These are phyloP conservation scores for Parazoanthus darwini DNA, from an alignment of 92 coral and sea anemone species.

Conservation along the genomic window DNA sequence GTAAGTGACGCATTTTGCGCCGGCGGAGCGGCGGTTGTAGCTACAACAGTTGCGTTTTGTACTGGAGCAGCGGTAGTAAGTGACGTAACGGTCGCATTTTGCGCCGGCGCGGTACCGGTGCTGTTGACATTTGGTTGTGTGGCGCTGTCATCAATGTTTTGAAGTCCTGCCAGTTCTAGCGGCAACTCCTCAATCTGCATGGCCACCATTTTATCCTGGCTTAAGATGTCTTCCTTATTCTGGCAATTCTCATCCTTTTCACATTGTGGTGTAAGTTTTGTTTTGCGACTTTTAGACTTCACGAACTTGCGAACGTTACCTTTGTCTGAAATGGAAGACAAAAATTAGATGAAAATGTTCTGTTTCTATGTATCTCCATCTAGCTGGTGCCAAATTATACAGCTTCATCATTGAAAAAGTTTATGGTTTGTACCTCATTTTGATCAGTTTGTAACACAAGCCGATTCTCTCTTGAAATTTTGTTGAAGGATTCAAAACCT, in stretches of 20 bases:
- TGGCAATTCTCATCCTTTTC: constrained; percentile 35
- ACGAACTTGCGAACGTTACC: constrained; percentile 44
- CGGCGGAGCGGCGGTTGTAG: constrained; percentile 3
- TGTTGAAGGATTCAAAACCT: no score
- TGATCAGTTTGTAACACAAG: background rate
- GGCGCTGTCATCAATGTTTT: background rate
- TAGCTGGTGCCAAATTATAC: background rate
- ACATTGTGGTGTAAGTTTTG: constrained; percentile 26
- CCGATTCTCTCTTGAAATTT: background rate
- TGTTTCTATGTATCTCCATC: background rate
- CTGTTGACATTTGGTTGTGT: background rate
- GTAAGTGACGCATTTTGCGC: constrained; percentile 9
- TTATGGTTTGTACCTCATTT: background rate
- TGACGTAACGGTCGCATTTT: background rate
- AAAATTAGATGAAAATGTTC: background rate
- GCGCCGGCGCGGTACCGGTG: background rate
- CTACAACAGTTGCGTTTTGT: constrained; percentile 19
- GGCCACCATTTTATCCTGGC: constrained; percentile 34
- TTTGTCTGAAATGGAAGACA: constrained; percentile 32
- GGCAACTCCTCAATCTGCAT: constrained; percentile 34
- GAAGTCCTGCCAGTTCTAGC: constrained; percentile 24
- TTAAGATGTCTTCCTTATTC: constrained; percentile 10
- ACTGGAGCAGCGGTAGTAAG: background rate
- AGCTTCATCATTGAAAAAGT: background rate
- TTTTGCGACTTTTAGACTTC: constrained; percentile 31